Percentiles rank a stretch among this genome's conserved stretches.
Conservation (phyloP, 1,140 invertebrate genomes). For the Drosophila pruinosa region DNA sequence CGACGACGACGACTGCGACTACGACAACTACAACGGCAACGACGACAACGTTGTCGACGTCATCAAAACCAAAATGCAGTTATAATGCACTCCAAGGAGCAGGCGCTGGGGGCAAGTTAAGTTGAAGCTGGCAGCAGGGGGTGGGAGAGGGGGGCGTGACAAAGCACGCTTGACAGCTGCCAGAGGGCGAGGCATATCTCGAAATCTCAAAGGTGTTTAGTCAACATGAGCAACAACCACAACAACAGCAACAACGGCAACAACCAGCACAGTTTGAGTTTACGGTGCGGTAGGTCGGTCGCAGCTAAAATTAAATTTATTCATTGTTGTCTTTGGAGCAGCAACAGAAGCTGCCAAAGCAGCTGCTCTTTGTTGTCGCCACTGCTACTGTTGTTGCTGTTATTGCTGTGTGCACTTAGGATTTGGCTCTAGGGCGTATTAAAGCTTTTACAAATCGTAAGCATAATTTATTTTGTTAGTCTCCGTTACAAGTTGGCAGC, state of each 20-base stretch:
- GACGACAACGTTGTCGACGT: slow-evolving; percentile 67
- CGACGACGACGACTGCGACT: slow-evolving; percentile 54
- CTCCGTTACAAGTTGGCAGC: slow-evolving; percentile 51
- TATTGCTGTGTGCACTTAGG: slow-evolving; percentile 64
- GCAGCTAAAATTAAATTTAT: slow-evolving; percentile 79
- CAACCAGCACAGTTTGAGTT: slow-evolving; percentile 38
- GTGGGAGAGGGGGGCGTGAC: slow-evolving; percentile 10
- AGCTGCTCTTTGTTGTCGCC: slow-evolving; percentile 13
- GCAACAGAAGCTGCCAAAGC: slow-evolving; percentile 35
- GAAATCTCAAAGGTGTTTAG: slow-evolving; percentile 77
- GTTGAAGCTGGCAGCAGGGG: neutral
- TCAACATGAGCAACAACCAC: slow-evolving; percentile 70
- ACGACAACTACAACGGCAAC: slow-evolving; percentile 13
- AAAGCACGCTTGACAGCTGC: slow-evolving; percentile 67
- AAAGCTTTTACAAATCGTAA: slow-evolving; percentile 77
- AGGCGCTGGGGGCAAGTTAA: neutral
- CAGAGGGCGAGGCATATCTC: slow-evolving; percentile 64
- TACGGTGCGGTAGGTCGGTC: slow-evolving; percentile 74
- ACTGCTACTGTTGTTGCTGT: slow-evolving; percentile 15
- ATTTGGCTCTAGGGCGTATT: slow-evolving; percentile 76
- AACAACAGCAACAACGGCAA: slow-evolving; percentile 29
- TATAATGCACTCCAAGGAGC: slow-evolving; percentile 68
- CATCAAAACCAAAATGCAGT: slow-evolving; percentile 80
- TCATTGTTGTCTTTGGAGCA: slow-evolving; percentile 74
- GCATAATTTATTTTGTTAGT: slow-evolving; percentile 76